Conservation (phyloP, 2,888 invertebrate species). For the Cyrtodaria siliqua region DNA sequence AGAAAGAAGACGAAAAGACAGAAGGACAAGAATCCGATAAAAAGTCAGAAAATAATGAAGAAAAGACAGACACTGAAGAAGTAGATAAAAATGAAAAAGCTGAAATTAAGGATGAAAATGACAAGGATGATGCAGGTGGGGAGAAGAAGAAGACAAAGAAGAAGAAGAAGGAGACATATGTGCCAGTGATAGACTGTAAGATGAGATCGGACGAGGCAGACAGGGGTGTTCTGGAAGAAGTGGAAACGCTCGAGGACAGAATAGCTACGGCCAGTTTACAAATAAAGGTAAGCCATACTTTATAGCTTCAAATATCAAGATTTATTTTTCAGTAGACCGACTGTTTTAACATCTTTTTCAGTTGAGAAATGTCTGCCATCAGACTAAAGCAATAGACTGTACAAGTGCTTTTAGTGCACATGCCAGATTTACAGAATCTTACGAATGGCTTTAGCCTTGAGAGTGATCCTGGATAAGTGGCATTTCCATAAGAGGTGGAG, state of each 20-base stretch:
- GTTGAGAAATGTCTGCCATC: too few relatives aligned
- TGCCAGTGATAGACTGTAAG: constrained; percentile 88
- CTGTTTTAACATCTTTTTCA: too few relatives aligned
- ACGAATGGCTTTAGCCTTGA: too few relatives aligned
- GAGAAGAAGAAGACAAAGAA: constrained; percentile 67
- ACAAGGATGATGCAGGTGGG: constrained; percentile 13
- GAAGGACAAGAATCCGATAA: constrained; percentile 38
- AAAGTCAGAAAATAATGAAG: neutral
- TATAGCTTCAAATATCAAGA: too few relatives aligned
- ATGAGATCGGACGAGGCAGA: constrained; percentile 91
- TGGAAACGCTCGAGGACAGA: constrained; percentile 84
- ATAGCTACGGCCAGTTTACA: constrained; percentile 85
- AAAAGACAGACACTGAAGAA: constrained; percentile 28
- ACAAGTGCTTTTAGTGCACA: too few relatives aligned
- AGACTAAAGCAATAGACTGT: too few relatives aligned
- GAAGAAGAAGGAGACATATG: constrained; percentile 86
- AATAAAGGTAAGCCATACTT: constrained; percentile 82
- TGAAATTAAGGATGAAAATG: constrained; percentile 26
- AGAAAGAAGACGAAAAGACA: constrained; percentile 8
- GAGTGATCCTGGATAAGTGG: too few relatives aligned
- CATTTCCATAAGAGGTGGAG: too few relatives aligned
- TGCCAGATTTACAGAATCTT: too few relatives aligned
- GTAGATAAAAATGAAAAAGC: constrained; percentile 36
- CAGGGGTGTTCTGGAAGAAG: constrained; percentile 90
- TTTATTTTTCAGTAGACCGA: too few relatives aligned